Evolutionary conservation across 1,140 invertebrate species (phyloP).

Genomic region (Zaprionus tsacasi): DNA sequence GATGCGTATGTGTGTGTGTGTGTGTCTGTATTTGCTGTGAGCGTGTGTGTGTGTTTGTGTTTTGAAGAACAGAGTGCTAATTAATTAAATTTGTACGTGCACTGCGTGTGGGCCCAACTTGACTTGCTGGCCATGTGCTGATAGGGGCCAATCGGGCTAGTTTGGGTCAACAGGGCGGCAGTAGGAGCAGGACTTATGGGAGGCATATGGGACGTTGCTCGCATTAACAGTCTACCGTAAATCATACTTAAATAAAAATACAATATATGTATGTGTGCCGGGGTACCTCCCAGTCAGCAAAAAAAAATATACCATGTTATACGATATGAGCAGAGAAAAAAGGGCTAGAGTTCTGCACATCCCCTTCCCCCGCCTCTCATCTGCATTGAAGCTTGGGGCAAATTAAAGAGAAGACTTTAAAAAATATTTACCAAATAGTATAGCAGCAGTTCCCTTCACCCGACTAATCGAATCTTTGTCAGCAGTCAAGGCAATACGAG

Average conservation of each 20-base stretch:
- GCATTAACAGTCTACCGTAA: constrained; percentile 72
- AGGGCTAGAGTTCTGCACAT: background rate
- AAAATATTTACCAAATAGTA: background rate
- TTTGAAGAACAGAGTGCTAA: constrained; percentile 79
- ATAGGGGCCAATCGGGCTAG: constrained; percentile 44
- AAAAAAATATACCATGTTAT: constrained; percentile 15
- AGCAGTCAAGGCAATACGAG: background rate
- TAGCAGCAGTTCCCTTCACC: background rate
- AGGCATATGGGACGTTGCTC: constrained; percentile 48
- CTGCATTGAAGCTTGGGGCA: background rate
- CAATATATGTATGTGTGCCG: constrained; percentile 52
- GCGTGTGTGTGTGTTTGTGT: constrained; percentile 53
- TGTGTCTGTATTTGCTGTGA: constrained; percentile 5
- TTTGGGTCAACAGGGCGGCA: constrained; percentile 34
- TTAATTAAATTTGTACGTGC: constrained; percentile 82
- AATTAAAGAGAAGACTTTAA: background rate
- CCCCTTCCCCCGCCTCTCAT: background rate
- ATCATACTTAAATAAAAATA: constrained; percentile 81
- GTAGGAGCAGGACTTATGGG: background rate
- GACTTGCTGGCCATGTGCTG: constrained; percentile 50
- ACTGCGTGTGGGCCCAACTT: constrained; percentile 39
- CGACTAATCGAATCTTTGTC: background rate
- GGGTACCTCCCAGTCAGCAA: constrained; percentile 42
- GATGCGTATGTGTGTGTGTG: constrained; percentile 1
- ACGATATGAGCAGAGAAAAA: constrained; percentile 29